These are phyloP conservation scores for Matsumurasca onukii DNA, from an alignment of 1,140 invertebrate genomes.

Conservation along the genomic window DNA sequence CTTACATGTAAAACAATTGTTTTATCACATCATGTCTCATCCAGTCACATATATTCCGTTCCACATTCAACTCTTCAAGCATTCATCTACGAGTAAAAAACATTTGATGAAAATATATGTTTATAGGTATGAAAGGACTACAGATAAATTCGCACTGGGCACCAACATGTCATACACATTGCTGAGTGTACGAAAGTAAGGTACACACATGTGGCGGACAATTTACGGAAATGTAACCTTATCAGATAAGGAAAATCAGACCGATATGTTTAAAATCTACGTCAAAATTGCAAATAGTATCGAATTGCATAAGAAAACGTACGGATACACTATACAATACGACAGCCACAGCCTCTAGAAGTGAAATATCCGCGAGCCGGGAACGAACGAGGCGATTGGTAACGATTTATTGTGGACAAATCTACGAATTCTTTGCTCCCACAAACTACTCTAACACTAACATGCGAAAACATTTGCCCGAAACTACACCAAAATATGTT, in stretches of 20 bases:
- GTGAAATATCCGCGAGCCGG: too few species aligned
- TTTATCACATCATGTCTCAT: too few species aligned
- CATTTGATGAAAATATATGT: background rate
- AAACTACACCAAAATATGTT: background rate
- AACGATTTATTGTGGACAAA: too few species aligned
- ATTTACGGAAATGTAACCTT: background rate
- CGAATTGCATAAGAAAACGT: background rate
- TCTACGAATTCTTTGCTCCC: too few species aligned
- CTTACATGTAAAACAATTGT: too few species aligned
- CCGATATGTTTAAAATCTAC: background rate
- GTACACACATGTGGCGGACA: background rate
- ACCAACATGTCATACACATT: background rate
- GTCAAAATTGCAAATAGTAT: background rate
- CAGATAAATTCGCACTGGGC: background rate
- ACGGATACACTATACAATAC: background rate
- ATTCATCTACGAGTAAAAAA: background rate
- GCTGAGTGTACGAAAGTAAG: background rate
- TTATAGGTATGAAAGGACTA: background rate
- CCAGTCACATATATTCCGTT: too few species aligned
- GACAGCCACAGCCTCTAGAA: background rate
- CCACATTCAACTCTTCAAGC: too few species aligned
- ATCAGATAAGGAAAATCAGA: background rate
- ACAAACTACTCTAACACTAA: slow-evolving; percentile 8
- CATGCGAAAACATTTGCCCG: slow-evolving; percentile 23
- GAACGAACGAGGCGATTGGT: too few species aligned